Base-by-base conservation (phyloP, 2,113 vertebrate genomes). In the Colius striatus region DNA sequence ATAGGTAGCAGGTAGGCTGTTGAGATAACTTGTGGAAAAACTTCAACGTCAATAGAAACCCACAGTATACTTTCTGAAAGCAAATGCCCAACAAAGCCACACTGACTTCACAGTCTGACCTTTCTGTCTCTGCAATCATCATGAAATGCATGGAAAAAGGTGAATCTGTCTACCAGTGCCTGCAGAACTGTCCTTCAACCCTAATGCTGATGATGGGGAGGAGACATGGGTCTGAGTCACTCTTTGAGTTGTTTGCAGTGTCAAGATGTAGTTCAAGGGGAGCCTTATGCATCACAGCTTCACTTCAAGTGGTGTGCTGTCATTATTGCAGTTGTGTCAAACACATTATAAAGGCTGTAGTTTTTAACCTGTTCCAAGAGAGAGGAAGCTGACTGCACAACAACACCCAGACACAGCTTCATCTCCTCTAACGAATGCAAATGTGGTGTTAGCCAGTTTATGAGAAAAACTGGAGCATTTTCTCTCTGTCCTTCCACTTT, bases 151-250 rank as follows among this genome's bases (percentile, higher is more conserved):
- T 47, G 10, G 47, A 8, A 85, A 74, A 90, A 51, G 55, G 36
- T 62, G 54, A 73, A 10, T 65, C 21, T 53, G 38, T 2, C 7
- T n/a, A 3, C 10, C 4, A 11, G 36, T 53, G 70, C 41, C 34
- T 47, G n/a, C 48, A 16, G 75, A 74, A 65, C 26, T 5, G 12
- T 47, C 11, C 68, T 20, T 20, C 23, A 36, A 53, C n/a, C 45
- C 25, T 23, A 1, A 4, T 0, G 6, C 25, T n/a, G 51, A 25
- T 81, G 45, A 3, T 0, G 0, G 55, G 34, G 29, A 71, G 25
- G 60, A 67, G 53, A 9, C 4, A 0, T 0, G 11, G 13, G 3
- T 17, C 30, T 72, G 80, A 89, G 32, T 84, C 77, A 81, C 0
- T 0, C 36, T 63, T 61, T 1, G 41, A 71, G 50, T n/a, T 36